Percentiles rank a stretch among this genome's conserved stretches.
These are phyloP conservation scores for Sceloporus undulatus DNA, from an alignment of 2,113 vertebrate species.

Conservation along the genomic window DNA sequence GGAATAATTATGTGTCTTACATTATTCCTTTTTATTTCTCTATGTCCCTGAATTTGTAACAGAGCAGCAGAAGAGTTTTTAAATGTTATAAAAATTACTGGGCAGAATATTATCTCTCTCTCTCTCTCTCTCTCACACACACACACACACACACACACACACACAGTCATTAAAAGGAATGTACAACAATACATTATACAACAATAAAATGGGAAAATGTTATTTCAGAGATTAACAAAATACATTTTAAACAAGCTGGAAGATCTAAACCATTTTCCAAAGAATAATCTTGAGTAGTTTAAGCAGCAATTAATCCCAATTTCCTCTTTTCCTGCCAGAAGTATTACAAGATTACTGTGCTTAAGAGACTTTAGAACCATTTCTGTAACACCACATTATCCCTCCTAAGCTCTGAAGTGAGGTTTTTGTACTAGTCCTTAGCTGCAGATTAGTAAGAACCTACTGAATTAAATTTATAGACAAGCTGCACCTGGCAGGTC, in stretches of 20 bases:
- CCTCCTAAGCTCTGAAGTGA: constrained; percentile 59
- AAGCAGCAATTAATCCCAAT: constrained; percentile 34
- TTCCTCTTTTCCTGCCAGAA: constrained; percentile 22
- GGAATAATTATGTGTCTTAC: background rate
- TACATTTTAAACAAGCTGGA: background rate
- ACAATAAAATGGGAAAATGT: background rate
- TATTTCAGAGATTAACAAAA: background rate
- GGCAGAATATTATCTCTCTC: background rate
- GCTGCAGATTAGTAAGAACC: constrained; percentile 53
- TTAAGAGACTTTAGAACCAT: constrained; percentile 31
- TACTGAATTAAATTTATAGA: constrained; percentile 70
- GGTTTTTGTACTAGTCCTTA: constrained; percentile 56
- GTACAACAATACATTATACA: background rate
- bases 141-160: too few relatives aligned
- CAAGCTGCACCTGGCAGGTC: constrained; percentile 70
- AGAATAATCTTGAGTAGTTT: constrained; percentile 22
- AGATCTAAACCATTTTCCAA: constrained; percentile 22
- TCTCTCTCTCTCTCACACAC: background rate
- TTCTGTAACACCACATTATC: constrained; percentile 42
- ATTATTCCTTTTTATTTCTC: background rate
- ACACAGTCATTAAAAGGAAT: background rate
- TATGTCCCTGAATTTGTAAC: background rate
- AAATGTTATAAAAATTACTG: background rate
- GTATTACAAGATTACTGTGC: constrained; percentile 15
- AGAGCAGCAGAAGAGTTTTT: background rate